Conservation (phyloP, 2,888 invertebrate species). For the Eucriotettix oculatus region DNA sequence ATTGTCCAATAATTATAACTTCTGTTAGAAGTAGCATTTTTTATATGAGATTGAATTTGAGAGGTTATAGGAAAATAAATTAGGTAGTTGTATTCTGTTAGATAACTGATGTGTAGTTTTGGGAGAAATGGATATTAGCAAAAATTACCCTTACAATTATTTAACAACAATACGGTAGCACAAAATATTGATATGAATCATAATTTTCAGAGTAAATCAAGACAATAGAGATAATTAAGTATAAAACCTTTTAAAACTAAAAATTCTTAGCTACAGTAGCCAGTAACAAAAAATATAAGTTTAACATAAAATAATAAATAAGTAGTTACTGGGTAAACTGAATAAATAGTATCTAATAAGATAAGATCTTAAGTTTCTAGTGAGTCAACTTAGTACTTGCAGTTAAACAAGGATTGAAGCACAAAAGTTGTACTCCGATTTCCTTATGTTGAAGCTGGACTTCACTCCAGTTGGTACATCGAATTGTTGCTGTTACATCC, state of each 20-base stretch:
- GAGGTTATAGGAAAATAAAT: too few relatives aligned
- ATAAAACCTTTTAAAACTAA: too few relatives aligned
- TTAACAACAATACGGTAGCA: too few relatives aligned
- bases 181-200: too few relatives aligned
- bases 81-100: not conserved
- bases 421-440: conserved; percentile 13
- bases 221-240: too few relatives aligned
- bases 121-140: conserved; percentile 4
- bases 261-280: too few relatives aligned
- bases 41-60: not conserved
- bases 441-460: conserved; percentile 8
- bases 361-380: conserved; percentile 7
- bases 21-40: not conserved
- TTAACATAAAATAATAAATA: not conserved
- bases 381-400: conserved; percentile 11
- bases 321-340: not conserved
- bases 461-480: conserved; percentile 11
- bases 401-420: conserved; percentile 13
- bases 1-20: not conserved
- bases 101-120: conserved; percentile 10
- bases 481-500: conserved; percentile 5
- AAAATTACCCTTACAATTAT: too few relatives aligned
- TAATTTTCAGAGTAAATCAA: too few relatives aligned
- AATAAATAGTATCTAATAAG: not conserved
- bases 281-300: too few relatives aligned